Base-by-base conservation (phyloP, 2,113 vertebrate genomes). In the Menura novaehollandiae region DNA sequence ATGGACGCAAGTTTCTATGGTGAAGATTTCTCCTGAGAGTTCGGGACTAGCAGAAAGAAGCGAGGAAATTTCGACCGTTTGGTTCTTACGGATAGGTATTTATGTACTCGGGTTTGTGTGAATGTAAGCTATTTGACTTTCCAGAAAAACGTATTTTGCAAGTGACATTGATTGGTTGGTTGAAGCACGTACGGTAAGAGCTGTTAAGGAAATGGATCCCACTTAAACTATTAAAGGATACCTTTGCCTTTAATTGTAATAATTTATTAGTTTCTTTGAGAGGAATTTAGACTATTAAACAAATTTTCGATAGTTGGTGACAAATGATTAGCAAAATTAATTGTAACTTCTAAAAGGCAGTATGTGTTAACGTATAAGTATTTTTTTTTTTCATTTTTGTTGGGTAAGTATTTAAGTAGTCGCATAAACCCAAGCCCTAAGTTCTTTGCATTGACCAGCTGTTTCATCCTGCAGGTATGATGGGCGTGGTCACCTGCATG, bases 71-170 rank as follows among this genome's bases (percentile, higher is more conserved):
- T 98, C 99, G 96, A 98, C 99, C 99, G 98, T 99, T 99, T 99
- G 99, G 99, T 99, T 99, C 99, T 99, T 99, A 97, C 99, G 99
- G 99, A 99, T 99, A 99, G 99, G 99, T 99, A 99, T 99, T 99
- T 99, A 99, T 99, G 99, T 99, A 98, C 98, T 99, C 98, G 99
- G 99, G 99, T 99, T 99, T 99, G 99, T 99, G 99, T 99, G 99
- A 99, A 99, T 99, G 99, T 99, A 98, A 99, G 98, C 98, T 99
- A 98, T 98, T 99, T 99, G 98, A 98, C 98, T 98, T 99, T 98
- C 95, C 98, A 99, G 98, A 99, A 98, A 98, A 98, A 97, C 97
- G 11, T 97, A 97, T 97, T 97, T 97, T 97, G 97, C 97, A 97
- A 97, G 98, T 98, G 98, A 96, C 98, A 98, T 97, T 98, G 97